Base-by-base conservation (phyloP, 2,888 invertebrate species). In the Scaptomyza flava region DNA sequence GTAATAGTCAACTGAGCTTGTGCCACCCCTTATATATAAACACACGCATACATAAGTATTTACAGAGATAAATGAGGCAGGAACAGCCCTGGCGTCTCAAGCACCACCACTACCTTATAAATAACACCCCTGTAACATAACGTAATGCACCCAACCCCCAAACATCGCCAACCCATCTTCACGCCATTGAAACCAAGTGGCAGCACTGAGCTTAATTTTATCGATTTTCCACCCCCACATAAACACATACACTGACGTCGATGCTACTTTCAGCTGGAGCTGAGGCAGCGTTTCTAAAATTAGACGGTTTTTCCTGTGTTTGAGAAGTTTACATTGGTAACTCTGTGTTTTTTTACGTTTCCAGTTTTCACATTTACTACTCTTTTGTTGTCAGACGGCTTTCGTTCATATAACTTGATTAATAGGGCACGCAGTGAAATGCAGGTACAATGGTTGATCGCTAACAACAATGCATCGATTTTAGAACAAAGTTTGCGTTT, bases 201-300 rank as follows among this genome's bases (percentile, higher is more conserved):
- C 79, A 75, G 57, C 81, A 79, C 87, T 69, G 74, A 77, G 77
- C 83, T 81, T 83, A 75, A 72, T 72, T 70, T 68, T 87, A 85
- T 85, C 76, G 85, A 85, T 85, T 85, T 87, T 87, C 68, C 75
- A 72, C 75, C 63, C 66, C 60, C 77, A 27, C 46, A 43, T 31
- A 47, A 14, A 23, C 43, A 59, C 30, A 60, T 46, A 33, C 52
- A 38, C 36, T 23, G 51, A 27, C 43, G 43, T 41, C 43, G 54
- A 42, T 41, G 50, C 57, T 60, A 20, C 20, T 38, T 31, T 43
- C 58, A 51, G 43, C 54, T 53, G 78, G 65, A 38, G 60, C 60
- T 36, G 62, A 46, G 50, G 58, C 46, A 51, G 17, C 42, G 34
- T 51, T 42, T 62, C 65, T 83, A 81, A 84, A 80, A 68, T 87